A percentile compares a stretch with the other conserved stretches of the same genome.
Evolutionary conservation across 2,113 vertebrate species (phyloP).

Genomic region (Corynorhinus townsendii): DNA sequence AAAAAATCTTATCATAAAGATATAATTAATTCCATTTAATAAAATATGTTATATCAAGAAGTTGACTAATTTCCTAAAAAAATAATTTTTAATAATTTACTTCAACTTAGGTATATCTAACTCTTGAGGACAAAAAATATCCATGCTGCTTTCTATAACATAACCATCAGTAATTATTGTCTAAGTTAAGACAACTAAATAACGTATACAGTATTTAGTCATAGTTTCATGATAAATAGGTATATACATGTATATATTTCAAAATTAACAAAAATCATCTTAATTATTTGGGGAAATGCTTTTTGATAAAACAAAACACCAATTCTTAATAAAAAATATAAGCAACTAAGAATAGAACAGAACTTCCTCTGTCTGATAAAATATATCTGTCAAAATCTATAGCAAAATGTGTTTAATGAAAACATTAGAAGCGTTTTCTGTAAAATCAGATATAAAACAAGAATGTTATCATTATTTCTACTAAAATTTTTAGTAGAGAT

Average conservation of each 20-base stretch:
- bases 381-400: background rate
- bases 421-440: background rate
- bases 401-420: background rate
- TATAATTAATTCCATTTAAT: background rate
- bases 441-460: background rate
- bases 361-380: background rate
- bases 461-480: background rate
- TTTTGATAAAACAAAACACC: background rate
- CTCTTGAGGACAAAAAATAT: background rate
- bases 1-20: background rate
- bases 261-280: background rate
- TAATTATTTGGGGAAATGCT: background rate
- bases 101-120: background rate
- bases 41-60: background rate
- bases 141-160: background rate
- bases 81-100: background rate
- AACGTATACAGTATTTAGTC: no score
- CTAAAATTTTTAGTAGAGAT: background rate
- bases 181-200: background rate
- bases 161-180: background rate
- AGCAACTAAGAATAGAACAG: background rate
- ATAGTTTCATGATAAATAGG: background rate
- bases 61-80: background rate
- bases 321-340: background rate
- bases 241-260: background rate